Evolutionary conservation across 2,888 invertebrate genomes (phyloP), one percentile per base, ranked within the genome.

Genomic region (Acholoe squamosa): DNA sequence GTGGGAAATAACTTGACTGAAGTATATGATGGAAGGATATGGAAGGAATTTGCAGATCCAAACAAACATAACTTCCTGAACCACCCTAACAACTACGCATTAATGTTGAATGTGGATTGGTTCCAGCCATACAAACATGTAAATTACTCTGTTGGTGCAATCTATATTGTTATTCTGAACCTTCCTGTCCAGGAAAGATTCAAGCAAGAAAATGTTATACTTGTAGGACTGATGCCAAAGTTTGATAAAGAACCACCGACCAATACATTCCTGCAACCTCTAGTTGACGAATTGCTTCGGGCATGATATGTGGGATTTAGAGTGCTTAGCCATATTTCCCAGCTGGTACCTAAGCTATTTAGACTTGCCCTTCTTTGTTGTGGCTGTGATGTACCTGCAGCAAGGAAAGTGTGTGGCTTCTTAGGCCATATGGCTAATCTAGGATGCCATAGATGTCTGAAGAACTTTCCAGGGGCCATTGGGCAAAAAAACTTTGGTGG

Each of bases 341-440:
- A 80, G 33, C 14, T 22, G 7, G n/a, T 54, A 14, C 54, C 67
- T n/a, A 67, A n/a, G n/a, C n/a, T 67, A 7, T 67, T 80, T 33
- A 80, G n/a, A n/a, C 16, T 80, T 28, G 80, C 80, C 7, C 31
- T 80, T 3, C 5, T 80, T 16, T 31, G 34, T 31, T 31, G 33
- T 80, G 80, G 80, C 33, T 80, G 80, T 80, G 80, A 80, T 31
- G n/a, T 80, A 7, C 80, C 80, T 28, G 80, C 80, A 5, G n/a
- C 31, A 5, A 10, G 19, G 33, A 80, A 80, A 34, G 80, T 80
- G n/a, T 80, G 80, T n/a, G 31, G 33, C 7, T 80, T 80, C 33
- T 10, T 80, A 7, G 80, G 80, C 19, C 80, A 80, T 31, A 80
- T 80, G 80, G 33, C 80, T 16, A 80, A 10, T n/a, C 7, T 14